These are phyloP conservation scores for Diarsia mendica DNA, from an alignment of 2,888 invertebrate species.

Conservation along the genomic window DNA sequence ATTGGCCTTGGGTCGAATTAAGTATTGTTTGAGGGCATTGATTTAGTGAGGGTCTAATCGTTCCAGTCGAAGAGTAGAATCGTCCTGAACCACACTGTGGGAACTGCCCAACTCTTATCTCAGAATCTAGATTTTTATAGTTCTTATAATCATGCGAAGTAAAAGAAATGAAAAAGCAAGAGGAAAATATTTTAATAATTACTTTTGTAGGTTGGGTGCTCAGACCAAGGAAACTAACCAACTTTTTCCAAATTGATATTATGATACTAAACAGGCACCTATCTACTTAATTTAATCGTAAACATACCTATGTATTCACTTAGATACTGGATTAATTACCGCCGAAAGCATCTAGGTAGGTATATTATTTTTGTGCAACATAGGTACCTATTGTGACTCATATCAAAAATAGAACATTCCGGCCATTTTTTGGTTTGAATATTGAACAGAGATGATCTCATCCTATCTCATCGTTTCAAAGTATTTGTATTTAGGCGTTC, in stretches of 20 bases:
- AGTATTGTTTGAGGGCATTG: too few relatives aligned
- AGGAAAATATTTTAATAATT: background rate
- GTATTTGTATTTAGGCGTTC: background rate
- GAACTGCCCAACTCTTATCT: background rate
- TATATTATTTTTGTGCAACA: constrained; percentile 2
- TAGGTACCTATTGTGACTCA: constrained; percentile 1
- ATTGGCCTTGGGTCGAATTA: background rate
- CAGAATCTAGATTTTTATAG: background rate
- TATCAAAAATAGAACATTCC: constrained; percentile 29
- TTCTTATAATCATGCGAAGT: background rate
- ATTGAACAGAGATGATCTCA: constrained; percentile 30
- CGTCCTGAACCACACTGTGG: background rate
- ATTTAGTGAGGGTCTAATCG: too few relatives aligned
- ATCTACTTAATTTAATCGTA: background rate
- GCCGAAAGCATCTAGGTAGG: background rate
- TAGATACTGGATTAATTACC: background rate
- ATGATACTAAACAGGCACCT: background rate
- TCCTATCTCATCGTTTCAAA: constrained; percentile 27
- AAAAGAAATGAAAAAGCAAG: background rate
- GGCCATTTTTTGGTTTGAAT: background rate
- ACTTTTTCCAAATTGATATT: background rate
- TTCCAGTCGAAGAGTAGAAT: too few relatives aligned
- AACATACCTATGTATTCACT: background rate
- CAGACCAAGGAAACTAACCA: background rate
- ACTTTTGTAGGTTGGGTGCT: too few relatives aligned